These are phyloP conservation scores for Antrozous pallidus DNA, from an alignment of 2,797 vertebrate species.

Conservation along the genomic window DNA sequence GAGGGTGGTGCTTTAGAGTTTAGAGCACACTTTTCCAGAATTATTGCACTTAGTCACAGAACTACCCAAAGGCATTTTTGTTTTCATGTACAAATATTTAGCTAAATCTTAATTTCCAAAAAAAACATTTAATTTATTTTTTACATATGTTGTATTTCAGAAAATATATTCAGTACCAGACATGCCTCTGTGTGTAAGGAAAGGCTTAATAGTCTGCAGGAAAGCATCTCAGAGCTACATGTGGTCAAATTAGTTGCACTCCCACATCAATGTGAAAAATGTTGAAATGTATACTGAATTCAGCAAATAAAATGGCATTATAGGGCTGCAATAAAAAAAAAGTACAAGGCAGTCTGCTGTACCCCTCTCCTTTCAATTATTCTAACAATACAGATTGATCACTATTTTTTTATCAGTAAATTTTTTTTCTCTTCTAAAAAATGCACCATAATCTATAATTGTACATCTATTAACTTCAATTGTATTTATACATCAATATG, in stretches of 20 bases:
- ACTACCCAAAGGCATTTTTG: neutral
- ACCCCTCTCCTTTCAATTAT: neutral
- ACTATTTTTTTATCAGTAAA: conserved; percentile 6
- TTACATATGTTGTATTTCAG: conserved; percentile 10
- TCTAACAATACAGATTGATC: neutral
- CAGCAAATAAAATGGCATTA: neutral
- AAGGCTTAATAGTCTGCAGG: neutral
- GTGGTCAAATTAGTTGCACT: neutral
- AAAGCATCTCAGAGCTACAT: neutral
- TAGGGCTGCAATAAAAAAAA: neutral
- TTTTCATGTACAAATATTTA: neutral
- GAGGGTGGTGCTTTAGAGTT: neutral
- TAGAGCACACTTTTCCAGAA: neutral
- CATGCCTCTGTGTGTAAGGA: neutral
- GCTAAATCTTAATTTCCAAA: neutral
- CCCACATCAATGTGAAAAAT: neutral
- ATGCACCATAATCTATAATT: neutral
- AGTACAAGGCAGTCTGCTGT: accelerated
- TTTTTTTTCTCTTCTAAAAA: neutral
- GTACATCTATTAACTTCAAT: neutral
- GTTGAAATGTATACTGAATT: neutral
- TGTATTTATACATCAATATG: neutral
- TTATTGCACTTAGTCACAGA: neutral
- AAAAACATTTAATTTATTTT: conserved; percentile 14
- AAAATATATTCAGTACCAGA: neutral